Evolutionary conservation across 1,140 invertebrate genomes (phyloP), one percentile per base, ranked within the genome.

Genomic region (Manduca sexta): DNA sequence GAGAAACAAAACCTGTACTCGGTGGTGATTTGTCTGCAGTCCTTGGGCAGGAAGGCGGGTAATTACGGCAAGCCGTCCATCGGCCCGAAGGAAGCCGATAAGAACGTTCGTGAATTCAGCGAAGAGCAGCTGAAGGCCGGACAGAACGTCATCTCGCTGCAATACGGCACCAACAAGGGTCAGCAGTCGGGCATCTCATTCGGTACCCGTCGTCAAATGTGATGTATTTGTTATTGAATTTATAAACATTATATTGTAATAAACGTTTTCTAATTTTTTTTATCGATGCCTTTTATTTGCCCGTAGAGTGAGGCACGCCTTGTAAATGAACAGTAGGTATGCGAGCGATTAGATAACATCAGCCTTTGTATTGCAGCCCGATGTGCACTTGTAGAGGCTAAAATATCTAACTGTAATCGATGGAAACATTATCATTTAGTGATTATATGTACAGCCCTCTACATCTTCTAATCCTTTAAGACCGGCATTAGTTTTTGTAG

Each of bases 1-100:
- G 98, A 99, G 83, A 90, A 91, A 73, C 95, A 98, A 85, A 99
- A 99, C 84, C 90, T 99, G 21, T 96, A 97, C 77, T 95, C 97
- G 21, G 98, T 99, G 29, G 93, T 98, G 31, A 95, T 96, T 65
- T 98, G 96, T 80, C 86, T 99, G 44, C 95, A 97, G 76, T 96
- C 97, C 3, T 89, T 99, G 10, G 97, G 96, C 17, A 91, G 98
- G 87, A 98, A 98, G 93, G 95, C 94, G 38, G 90, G 91, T 21
- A 93, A 94, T 69, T 97, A 91, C 69, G 95, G 95, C 4, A 93
- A 95, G 74, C 94, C 95, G 8, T 91, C 91, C 30, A 96, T 98
- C 68, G 96, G 96, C 41, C 95, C 96, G 11, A 97, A 97, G 83
- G 96, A 98, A 86, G 92, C 96, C 7, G 93, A 96, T 33, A 95